Base-by-base conservation (phyloP, 1,140 invertebrate species). In the Drosophila eugracilis region DNA sequence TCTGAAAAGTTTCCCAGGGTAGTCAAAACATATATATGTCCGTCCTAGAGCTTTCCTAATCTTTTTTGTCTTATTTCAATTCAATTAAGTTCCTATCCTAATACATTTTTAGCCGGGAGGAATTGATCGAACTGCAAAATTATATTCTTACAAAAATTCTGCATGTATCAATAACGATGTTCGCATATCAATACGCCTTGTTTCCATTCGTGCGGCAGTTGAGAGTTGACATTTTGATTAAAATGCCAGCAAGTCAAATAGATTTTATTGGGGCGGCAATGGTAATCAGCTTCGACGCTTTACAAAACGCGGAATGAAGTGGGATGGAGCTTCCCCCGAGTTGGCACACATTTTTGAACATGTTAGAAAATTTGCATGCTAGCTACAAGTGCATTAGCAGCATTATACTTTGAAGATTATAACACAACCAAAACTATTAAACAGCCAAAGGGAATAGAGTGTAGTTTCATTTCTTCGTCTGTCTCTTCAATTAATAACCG, bases 141-240 rank as follows among this genome's bases (percentile, higher is more conserved):
- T 55, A 21, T 54, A 42, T 59, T 44, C 44, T 59, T 28, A 17
- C 4, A 21, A 59, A 34, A 21, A 48, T 37, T 21, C 65, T 44
- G 44, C 30, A 49, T 1, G 44, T 19, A 39, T 22, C 9, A 21
- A 22, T 15, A n/a, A n/a, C n/a, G n/a, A n/a, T n/a, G n/a, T 41
- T 26, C 6, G 6, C 24, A 42, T 71, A 42, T 83, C 49, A 78
- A 78, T 83, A 45, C 45, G 50, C 44, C 78, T 59, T 79, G 70
- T 79, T 79, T 36, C 45, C 26, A 53, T 41, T 77, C 44, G 21
- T 41, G 65, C 72, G 49, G 52, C 75, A 78, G 50, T 49, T 71
- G 45, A 28, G 45, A 45, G 48, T 45, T 49, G 59, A 84, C 73
- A 83, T 78, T 83, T 83, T 78, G 58, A 84, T 84, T 78, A 78